These are phyloP conservation scores for Sebastes miniatus DNA, from an alignment of 2,797 vertebrate species.

Conservation along the genomic window DNA sequence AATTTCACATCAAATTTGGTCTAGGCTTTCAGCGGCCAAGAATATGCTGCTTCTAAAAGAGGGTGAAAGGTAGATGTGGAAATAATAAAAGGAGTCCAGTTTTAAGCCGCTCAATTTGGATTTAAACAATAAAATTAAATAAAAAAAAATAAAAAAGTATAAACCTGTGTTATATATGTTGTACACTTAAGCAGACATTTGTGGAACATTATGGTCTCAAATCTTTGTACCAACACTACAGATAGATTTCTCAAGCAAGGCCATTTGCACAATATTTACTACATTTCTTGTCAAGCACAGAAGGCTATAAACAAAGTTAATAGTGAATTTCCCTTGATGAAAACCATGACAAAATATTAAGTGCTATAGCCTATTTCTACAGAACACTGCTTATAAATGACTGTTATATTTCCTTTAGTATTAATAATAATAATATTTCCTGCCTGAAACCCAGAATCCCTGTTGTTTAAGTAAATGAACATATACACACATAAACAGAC, in stretches of 20 bases:
- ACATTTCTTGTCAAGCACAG: no score
- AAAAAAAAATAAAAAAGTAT: no score
- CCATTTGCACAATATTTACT: no score
- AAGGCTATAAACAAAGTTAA: no score
- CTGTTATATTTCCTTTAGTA: not conserved
- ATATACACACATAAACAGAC: no score
- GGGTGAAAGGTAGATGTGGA: not conserved
- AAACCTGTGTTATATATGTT: not conserved
- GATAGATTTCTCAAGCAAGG: not conserved
- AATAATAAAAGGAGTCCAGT: not conserved
- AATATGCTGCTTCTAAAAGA: not conserved
- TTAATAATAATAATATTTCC: no score
- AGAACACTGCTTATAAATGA: not conserved
- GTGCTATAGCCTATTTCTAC: not conserved
- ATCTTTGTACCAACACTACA: not conserved
- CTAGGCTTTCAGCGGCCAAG: not conserved
- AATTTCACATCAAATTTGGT: not conserved
- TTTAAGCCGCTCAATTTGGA: not conserved
- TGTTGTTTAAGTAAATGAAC: no score
- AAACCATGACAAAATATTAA: not conserved
- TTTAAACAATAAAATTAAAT: not conserved
- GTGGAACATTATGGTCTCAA: not conserved
- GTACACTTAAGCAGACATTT: not conserved
- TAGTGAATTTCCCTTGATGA: not conserved
- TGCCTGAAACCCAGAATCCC: no score